Conservation (phyloP, 2,797 vertebrate species). For the Mallotus villosus region DNA sequence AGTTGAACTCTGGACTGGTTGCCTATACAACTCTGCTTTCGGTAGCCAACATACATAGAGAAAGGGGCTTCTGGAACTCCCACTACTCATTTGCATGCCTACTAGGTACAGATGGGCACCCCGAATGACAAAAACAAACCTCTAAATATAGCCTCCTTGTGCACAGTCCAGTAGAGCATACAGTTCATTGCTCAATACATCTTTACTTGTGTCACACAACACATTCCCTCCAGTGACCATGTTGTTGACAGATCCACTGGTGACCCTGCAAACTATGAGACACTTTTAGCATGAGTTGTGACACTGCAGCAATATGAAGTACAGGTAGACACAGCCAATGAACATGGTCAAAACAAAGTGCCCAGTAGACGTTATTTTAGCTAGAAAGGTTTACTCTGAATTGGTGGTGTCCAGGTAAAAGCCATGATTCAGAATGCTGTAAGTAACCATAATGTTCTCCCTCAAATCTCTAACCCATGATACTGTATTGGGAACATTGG, state of each 20-base stretch:
- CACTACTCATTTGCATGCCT: background rate
- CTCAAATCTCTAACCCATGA: conserved; percentile 23
- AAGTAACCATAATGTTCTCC: background rate
- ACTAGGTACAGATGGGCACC: background rate
- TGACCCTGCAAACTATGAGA: too few relatives aligned
- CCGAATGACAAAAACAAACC: conserved; percentile 2
- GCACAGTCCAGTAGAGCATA: background rate
- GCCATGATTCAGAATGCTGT: background rate
- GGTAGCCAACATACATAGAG: background rate
- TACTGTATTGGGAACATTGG: conserved; percentile 4
- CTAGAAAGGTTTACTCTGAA: background rate
- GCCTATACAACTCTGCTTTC: background rate
- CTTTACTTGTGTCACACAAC: background rate
- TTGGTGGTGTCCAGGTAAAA: background rate
- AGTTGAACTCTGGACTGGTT: background rate
- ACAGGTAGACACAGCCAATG: too few relatives aligned
- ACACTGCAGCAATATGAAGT: too few relatives aligned
- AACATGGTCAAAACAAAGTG: too few relatives aligned
- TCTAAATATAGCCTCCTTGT: background rate
- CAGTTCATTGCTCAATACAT: conserved; percentile 1
- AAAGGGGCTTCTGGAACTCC: background rate
- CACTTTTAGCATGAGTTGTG: too few relatives aligned
- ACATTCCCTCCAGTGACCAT: background rate
- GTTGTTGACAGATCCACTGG: background rate
- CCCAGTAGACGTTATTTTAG: too few relatives aligned